Percentiles rank a stretch among this genome's conserved stretches.
Evolutionary conservation across 2,888 invertebrate species (phyloP).

Genomic region (Papilio demoleus): DNA sequence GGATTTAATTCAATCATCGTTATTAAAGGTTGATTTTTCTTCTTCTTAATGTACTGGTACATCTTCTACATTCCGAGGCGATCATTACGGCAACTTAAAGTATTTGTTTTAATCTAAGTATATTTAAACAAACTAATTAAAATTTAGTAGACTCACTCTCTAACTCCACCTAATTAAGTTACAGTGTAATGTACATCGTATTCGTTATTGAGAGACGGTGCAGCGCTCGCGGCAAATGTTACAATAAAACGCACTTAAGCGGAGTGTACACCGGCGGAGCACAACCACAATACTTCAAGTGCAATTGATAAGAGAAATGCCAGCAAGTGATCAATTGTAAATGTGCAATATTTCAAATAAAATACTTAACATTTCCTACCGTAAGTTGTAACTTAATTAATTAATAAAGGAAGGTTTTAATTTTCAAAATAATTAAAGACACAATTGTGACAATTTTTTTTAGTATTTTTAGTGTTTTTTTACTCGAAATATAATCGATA

Average conservation of each 20-base stretch:
- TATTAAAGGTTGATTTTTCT: too few relatives aligned
- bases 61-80: too few relatives aligned
- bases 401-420: too few relatives aligned
- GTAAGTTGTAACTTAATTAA: too few relatives aligned
- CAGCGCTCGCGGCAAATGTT: conserved; percentile 2
- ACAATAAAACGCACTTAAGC: conserved; percentile 31
- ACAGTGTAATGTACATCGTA: conserved; percentile 21
- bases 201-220: conserved; percentile 11
- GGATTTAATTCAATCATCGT: not conserved
- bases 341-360: not conserved
- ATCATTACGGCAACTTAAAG: not conserved
- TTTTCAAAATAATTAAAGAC: too few relatives aligned
- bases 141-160: conserved; percentile 7
- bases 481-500: too few relatives aligned
- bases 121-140: not conserved
- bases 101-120: not conserved
- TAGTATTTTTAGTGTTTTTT: too few relatives aligned
- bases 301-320: not conserved
- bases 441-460: too few relatives aligned
- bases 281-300: not conserved
- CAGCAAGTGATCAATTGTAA: not conserved
- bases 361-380: too few relatives aligned
- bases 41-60: too few relatives aligned
- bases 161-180: conserved; percentile 13
- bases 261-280: conserved; percentile 3